Evolutionary conservation across 2,797 vertebrate species (phyloP).

Genomic region (Botia kubotai): DNA sequence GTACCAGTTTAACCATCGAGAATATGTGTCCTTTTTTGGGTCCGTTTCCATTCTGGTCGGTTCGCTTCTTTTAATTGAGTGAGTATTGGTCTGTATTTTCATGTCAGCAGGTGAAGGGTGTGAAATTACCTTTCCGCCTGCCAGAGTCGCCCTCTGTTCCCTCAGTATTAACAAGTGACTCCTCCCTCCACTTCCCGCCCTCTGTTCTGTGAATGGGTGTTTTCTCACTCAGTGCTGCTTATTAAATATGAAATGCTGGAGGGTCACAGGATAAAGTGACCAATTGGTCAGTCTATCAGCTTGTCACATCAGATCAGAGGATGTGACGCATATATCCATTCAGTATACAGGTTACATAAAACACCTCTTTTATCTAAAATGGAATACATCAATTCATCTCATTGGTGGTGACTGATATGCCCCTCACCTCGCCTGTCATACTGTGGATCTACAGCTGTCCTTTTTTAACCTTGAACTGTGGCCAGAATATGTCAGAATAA

Average conservation of each 20-base stretch:
- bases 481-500: constrained; percentile 12
- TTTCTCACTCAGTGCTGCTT: neutral
- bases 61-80: constrained; percentile 30
- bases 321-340: neutral
- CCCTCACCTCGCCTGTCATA: neutral
- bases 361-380: too few relatives aligned
- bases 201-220: constrained; percentile 14
- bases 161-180: constrained; percentile 41
- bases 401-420: neutral
- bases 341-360: too few relatives aligned
- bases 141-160: constrained; percentile 42
- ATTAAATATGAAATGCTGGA: constrained; percentile 24
- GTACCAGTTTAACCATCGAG: constrained; percentile 15
- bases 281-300: constrained; percentile 9
- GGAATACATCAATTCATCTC: constrained; percentile 3
- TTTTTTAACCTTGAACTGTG: constrained; percentile 35
- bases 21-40: neutral
- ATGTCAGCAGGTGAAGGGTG: constrained; percentile 70
- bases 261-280: neutral
- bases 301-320: neutral
- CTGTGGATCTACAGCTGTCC: constrained; percentile 29
- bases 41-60: neutral
- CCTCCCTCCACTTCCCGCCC: constrained; percentile 16
- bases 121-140: constrained; percentile 75
- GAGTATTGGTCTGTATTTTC: constrained; percentile 36